phyloP scores from a whole-genome alignment of 1,140 invertebrate species.

The Mya arenaria region DNA sequence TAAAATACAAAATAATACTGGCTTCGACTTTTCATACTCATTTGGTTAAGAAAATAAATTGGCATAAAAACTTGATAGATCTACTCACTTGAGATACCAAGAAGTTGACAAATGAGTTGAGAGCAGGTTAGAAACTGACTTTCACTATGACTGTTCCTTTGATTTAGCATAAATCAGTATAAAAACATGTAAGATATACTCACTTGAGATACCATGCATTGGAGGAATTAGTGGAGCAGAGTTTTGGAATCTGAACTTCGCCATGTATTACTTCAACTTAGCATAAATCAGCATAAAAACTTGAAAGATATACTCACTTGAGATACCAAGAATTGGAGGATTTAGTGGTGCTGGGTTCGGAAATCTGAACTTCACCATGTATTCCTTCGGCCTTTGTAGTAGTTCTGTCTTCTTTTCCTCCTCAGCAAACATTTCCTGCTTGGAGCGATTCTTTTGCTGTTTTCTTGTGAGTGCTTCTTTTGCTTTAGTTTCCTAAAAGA shows the following conservation, averaged over 20 bases:
- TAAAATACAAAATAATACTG: no score
- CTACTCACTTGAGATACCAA: no score
- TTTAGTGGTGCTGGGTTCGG: constrained; percentile 96
- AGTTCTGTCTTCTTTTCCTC: constrained; percentile 89
- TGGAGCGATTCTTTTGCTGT: constrained; percentile 89
- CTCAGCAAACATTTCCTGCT: constrained; percentile 85
- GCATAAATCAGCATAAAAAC: no score
- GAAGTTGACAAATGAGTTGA: no score
- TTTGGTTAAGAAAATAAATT: no score
- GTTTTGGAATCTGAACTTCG: neutral
- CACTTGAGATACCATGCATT: neutral
- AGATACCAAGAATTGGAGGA: constrained; percentile 96
- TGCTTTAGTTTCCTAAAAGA: constrained; percentile 94
- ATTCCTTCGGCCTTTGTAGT: constrained; percentile 94
- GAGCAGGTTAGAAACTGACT: no score
- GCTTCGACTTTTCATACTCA: no score
- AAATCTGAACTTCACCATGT: constrained; percentile 98
- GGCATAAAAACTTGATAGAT: no score
- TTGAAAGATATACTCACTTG: constrained; percentile 84
- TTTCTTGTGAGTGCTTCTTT: constrained; percentile 96
- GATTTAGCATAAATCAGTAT: neutral
- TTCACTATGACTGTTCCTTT: no score
- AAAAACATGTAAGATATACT: neutral
- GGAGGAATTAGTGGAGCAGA: neutral
- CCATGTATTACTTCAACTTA: no score